Evolutionary conservation across 2,797 vertebrate genomes (phyloP).

Genomic region (Eleutherodactylus coqui): DNA sequence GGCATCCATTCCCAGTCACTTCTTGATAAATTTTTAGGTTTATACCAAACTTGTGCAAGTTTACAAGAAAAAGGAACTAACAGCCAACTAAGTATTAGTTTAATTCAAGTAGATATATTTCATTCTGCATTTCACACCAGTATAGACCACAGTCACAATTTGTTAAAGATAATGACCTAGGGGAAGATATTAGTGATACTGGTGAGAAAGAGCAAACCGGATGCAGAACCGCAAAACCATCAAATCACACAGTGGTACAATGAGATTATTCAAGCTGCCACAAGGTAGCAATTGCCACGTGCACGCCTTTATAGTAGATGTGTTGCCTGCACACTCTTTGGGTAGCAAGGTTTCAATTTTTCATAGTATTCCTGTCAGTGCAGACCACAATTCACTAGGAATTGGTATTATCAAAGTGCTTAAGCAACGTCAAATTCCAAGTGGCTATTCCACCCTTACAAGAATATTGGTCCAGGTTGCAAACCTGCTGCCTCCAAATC

Average conservation of each 20-base stretch:
- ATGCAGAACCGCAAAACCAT: constrained; percentile 24
- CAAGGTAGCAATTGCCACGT: background rate
- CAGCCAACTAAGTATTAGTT: constrained; percentile 52
- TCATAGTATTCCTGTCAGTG: background rate
- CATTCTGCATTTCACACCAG: constrained; percentile 53
- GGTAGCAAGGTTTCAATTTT: background rate
- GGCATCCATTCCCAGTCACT: background rate
- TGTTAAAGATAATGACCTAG: constrained; percentile 25
- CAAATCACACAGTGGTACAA: background rate
- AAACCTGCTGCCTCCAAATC: background rate
- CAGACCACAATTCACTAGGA: background rate
- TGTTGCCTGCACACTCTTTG: background rate
- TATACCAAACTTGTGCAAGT: background rate
- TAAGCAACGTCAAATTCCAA: background rate
- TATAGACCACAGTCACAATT: constrained; percentile 24
- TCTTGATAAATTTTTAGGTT: background rate
- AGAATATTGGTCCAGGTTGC: background rate
- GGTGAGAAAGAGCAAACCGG: constrained; percentile 5
- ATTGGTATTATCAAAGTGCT: constrained; percentile 1
- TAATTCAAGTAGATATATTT: constrained; percentile 60
- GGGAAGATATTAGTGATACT: background rate
- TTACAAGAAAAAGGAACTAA: background rate
- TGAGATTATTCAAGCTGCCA: background rate
- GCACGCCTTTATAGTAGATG: background rate
- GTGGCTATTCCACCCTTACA: background rate